Percentiles rank a stretch among this genome's conserved stretches.
Conservation (phyloP, 1,140 invertebrate species). For the Cydia fagiglandana region DNA sequence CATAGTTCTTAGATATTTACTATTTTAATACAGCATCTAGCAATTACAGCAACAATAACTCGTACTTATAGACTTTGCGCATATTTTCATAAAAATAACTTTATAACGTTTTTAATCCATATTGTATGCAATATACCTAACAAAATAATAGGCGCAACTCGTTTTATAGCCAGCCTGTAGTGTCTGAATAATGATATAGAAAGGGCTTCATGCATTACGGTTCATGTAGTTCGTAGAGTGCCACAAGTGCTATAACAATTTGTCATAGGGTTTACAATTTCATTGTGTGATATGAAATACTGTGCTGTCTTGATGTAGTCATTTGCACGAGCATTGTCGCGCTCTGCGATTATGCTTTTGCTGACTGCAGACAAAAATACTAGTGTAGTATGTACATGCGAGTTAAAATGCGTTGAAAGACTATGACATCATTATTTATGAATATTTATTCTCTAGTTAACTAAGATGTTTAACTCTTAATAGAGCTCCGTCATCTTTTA, state of each 20-base stretch:
- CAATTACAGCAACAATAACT: no score
- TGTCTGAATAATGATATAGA: constrained; percentile 25
- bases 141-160: background rate
- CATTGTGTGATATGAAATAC: constrained; percentile 25
- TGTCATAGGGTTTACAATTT: constrained; percentile 19
- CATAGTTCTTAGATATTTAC: no score
- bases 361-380: background rate
- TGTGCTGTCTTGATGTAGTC: constrained; percentile 5
- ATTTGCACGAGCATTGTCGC: background rate
- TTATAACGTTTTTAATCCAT: no score
- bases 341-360: background rate
- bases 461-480: background rate
- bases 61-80: no score
- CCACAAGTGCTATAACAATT: constrained; percentile 26
- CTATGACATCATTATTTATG: constrained; percentile 12
- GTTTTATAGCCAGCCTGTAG: background rate
- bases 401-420: background rate
- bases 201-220: constrained; percentile 12
- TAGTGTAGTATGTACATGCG: background rate
- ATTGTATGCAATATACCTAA: background rate
- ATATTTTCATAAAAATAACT: no score
- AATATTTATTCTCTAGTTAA: constrained; percentile 9
- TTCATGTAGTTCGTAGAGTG: background rate
- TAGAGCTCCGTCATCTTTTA: background rate
- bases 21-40: no score